Percentiles rank a stretch among this genome's conserved stretches.
These are phyloP conservation scores for Turnix velox DNA, from an alignment of 2,113 vertebrate species.

Conservation along the genomic window DNA sequence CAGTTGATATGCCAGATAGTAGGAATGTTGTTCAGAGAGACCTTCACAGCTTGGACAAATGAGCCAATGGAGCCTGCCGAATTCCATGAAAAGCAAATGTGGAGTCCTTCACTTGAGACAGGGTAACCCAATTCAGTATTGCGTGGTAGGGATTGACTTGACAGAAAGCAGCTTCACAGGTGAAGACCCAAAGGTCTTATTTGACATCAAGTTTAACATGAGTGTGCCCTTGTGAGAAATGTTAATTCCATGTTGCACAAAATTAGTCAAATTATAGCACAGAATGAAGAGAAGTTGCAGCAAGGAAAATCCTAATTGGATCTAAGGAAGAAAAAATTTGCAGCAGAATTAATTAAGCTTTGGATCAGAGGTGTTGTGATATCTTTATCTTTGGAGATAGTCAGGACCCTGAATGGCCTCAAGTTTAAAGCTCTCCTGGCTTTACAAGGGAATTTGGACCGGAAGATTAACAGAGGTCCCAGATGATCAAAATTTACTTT, in stretches of 20 bases:
- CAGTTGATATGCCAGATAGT: not conserved
- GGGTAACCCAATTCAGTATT: not conserved
- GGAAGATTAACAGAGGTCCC: not conserved
- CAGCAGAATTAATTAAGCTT: not conserved
- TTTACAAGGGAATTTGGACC: not conserved
- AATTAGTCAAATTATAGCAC: not conserved
- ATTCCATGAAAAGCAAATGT: not conserved
- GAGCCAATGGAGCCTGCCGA: not conserved
- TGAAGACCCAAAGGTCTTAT: not conserved
- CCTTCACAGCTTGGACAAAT: not conserved
- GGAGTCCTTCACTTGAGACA: not conserved
- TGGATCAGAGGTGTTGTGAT: not conserved
- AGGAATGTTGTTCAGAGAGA: not conserved
- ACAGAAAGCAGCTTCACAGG: not conserved
- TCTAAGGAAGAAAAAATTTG: not conserved
- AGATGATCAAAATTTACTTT: not conserved
- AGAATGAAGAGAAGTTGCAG: not conserved
- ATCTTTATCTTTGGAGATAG: not conserved
- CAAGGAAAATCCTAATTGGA: not conserved
- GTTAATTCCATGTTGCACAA: not conserved
- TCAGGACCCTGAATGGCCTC: not conserved
- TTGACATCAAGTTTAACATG: not conserved
- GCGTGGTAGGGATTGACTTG: not conserved
- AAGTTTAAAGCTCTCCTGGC: not conserved
- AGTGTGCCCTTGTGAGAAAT: not conserved